Evolutionary conservation across 2,113 vertebrate species (phyloP), one percentile per base, ranked within the genome.

Genomic region (Cyprinodon variegatus): DNA sequence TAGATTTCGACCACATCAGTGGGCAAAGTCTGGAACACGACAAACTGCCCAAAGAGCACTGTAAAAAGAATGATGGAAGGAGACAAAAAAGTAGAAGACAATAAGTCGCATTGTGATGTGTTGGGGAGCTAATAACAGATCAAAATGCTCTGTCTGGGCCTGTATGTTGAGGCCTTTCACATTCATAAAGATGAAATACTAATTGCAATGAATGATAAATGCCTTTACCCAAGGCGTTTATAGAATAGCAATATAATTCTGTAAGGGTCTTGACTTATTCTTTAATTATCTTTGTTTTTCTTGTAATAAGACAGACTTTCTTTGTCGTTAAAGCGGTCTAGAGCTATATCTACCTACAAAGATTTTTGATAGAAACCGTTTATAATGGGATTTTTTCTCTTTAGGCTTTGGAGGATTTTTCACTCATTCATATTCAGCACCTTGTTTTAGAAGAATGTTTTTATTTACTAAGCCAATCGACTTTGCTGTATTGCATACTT

Each of bases 1-100:
- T 94, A 97, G 77, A 99, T 96, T 91, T 99, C 97, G 63, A 98
- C 96, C 76, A 97, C 95, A 68, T 99, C 97, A 84, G 93, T 96
- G 69, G 93, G 91, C 81, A 96, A 95, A 80, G 97, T 98, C 94
- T 98, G 97, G 93, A 99, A 99, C 90, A 98, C 96, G 82, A 99
- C 96, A 94, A 99, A 99, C 96, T 99, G 97, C 61, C 97, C 97
- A 91, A 99, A 99, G 85, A 99, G 96, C 91, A 99, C 97, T 99
- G 90, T 39, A 78, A 65, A 74, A 43, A 72, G 48, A 78, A 15
- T 22, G 1, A 43, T 3, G 8, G n/a, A 14, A 6, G 20, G 11
- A 6, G 14, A 8, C 40, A 2, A 77, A 6, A 68, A 48, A 59
- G 40, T 15, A 29, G 46, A 45, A 4, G 43, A 36, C 69, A 45